Conservation (phyloP, 2,113 vertebrate genomes). For the Aleadryas rufinucha region DNA sequence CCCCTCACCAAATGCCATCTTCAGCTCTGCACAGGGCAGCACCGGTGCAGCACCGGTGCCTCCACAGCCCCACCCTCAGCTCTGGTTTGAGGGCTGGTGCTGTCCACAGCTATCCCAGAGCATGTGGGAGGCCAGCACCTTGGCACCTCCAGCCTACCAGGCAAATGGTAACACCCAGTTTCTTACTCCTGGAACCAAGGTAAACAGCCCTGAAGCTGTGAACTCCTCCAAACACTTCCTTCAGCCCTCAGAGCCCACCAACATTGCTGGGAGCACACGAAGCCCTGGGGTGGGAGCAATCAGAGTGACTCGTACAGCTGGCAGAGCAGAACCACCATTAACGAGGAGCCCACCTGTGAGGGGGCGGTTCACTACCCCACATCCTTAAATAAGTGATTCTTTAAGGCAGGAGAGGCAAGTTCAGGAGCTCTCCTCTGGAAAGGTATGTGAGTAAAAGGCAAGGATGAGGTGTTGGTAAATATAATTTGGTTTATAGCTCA, state of each 20-base stretch:
- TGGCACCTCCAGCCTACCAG: background rate
- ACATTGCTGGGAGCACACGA: background rate
- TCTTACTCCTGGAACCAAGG: background rate
- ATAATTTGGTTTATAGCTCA: background rate
- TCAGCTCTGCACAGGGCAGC: background rate
- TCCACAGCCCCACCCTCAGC: background rate
- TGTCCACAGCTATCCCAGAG: background rate
- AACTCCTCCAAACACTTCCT: background rate
- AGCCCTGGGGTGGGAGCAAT: rapidly evolving
- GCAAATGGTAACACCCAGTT: background rate
- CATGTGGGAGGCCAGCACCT: background rate
- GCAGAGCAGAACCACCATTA: background rate
- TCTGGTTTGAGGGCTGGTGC: background rate
- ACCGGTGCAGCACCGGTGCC: rapidly evolving
- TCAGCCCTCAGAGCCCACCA: background rate
- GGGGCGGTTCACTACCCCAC: background rate
- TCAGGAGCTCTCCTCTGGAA: background rate
- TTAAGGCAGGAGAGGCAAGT: background rate
- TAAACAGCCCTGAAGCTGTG: background rate
- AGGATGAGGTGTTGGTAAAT: background rate
- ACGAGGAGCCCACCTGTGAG: background rate
- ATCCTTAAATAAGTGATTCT: background rate
- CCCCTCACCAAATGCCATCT: background rate
- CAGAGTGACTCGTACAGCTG: background rate
- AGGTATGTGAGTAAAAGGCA: background rate